These are phyloP conservation scores for Dysmachus trigonus DNA, from an alignment of 2,888 invertebrate genomes.

Conservation along the genomic window DNA sequence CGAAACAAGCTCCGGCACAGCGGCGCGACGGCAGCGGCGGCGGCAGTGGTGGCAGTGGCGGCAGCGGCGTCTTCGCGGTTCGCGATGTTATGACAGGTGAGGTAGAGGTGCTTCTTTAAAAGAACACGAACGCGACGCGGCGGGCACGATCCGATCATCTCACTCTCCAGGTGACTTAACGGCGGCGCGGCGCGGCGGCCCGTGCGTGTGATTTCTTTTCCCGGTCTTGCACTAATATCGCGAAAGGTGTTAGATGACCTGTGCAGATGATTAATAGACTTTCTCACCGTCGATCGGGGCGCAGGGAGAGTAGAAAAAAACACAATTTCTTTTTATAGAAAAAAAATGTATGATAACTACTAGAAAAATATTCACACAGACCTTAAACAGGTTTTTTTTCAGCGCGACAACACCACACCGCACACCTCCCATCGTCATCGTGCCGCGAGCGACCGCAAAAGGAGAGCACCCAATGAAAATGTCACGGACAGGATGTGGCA, in stretches of 20 bases:
- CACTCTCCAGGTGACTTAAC: conserved; percentile 28
- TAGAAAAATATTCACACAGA: not conserved
- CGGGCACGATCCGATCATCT: conserved; percentile 7
- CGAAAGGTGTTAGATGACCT: conserved; percentile 39
- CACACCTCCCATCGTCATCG: not conserved
- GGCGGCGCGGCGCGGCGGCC: too few relatives aligned
- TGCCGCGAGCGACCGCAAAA: not conserved
- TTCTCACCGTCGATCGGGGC: conserved; percentile 15
- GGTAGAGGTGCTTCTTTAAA: conserved; percentile 13
- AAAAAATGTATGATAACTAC: not conserved
- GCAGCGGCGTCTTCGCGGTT: not conserved
- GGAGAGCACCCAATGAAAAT: conserved; percentile 6
- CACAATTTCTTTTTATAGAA: not conserved
- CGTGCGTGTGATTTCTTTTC: conserved; percentile 28
- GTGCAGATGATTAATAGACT: conserved; percentile 29
- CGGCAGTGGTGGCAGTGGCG: not conserved
- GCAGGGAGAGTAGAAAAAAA: not conserved
- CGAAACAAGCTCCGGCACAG: conserved; percentile 6
- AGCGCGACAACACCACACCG: too few relatives aligned
- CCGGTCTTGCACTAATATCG: conserved; percentile 13
- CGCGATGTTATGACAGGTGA: conserved; percentile 32
- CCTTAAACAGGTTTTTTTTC: conserved; percentile 14
- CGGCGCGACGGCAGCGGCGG: too few relatives aligned
- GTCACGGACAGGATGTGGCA: conserved; percentile 31
- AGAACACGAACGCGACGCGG: not conserved